Evolutionary conservation across 2,888 invertebrate species (phyloP).

Genomic region (Blastobasis adustella): DNA sequence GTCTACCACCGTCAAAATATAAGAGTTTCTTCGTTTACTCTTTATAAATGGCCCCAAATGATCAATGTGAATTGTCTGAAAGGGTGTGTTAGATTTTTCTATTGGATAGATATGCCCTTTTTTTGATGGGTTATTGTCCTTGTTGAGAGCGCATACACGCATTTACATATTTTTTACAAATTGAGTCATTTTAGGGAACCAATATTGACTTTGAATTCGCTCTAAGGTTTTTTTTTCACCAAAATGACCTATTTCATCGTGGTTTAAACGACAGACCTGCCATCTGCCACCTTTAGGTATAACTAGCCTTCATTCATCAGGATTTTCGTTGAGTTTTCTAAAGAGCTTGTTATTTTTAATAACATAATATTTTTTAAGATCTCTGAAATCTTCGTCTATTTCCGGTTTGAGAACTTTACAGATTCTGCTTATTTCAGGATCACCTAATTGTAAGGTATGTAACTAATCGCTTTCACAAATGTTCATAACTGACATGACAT

Average conservation of each 20-base stretch:
- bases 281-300: conserved; percentile 25
- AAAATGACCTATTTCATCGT: conserved; percentile 42
- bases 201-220: conserved; percentile 30
- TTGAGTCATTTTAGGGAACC: conserved; percentile 37
- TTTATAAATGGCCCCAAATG: conserved; percentile 43
- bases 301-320: conserved; percentile 19
- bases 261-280: conserved; percentile 27
- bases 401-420: conserved; percentile 8
- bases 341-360: conserved; percentile 11
- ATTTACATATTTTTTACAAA: conserved; percentile 38
- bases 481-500: not conserved
- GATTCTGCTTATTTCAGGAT: conserved; percentile 11
- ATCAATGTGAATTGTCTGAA: conserved; percentile 42
- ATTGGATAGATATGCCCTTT: conserved; percentile 37
- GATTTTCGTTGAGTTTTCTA: conserved; percentile 6
- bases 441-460: conserved; percentile 12
- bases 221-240: conserved; percentile 30
- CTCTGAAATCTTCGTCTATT: conserved; percentile 6
- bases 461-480: conserved; percentile 13
- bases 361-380: conserved; percentile 10
- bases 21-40: conserved; percentile 24
- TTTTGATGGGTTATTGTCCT: conserved; percentile 17
- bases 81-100: conserved; percentile 31
- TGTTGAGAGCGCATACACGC: conserved; percentile 39
- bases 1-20: conserved; percentile 32